These are phyloP conservation scores for Notamacropus eugenii DNA, from an alignment of 2,797 vertebrate genomes.

Conservation along the genomic window DNA sequence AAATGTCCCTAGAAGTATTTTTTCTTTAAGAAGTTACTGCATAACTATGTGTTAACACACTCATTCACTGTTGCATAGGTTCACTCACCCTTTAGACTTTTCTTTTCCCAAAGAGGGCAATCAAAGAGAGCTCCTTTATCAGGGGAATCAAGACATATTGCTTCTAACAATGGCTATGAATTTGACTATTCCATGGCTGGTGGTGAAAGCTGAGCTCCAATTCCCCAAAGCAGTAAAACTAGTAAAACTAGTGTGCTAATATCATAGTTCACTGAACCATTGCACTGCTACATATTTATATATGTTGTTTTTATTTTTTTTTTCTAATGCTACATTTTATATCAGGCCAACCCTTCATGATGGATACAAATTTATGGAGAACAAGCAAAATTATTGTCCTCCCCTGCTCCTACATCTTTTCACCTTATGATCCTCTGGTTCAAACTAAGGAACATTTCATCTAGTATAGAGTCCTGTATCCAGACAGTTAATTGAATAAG, in stretches of 20 bases:
- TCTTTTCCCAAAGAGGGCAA: neutral
- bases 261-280: slow-evolving; percentile 25
- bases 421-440: neutral
- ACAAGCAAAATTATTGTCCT: neutral
- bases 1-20: neutral
- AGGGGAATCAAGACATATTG: slow-evolving; percentile 9
- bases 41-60: neutral
- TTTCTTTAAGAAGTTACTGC: neutral
- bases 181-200: neutral
- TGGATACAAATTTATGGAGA: neutral
- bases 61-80: neutral
- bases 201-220: neutral
- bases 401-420: neutral
- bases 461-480: neutral
- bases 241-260: too few relatives aligned
- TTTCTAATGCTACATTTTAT: neutral
- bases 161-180: slow-evolving; percentile 16
- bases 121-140: neutral
- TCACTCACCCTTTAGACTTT: neutral
- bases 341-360: neutral
- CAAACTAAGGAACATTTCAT: neutral
- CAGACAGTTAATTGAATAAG: neutral
- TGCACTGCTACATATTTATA: slow-evolving; percentile 17
- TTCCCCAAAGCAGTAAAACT: neutral
- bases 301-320: neutral